A percentile compares a stretch with the other conserved stretches of the same genome.
phyloP scores from a whole-genome alignment of 2,888 invertebrate genomes.

The Bellardia pandia region DNA sequence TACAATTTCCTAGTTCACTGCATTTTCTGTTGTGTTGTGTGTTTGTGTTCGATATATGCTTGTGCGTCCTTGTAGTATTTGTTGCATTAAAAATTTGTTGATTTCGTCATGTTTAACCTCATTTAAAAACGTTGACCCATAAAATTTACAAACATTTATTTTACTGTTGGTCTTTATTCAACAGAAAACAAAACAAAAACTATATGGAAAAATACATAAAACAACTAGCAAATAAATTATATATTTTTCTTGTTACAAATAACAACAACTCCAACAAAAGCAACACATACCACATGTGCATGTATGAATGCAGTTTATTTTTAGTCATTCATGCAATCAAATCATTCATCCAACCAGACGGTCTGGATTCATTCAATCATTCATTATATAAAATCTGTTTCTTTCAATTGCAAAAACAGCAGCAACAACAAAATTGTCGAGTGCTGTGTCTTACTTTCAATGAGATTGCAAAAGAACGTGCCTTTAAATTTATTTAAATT shows the following conservation, averaged over 20 bases:
- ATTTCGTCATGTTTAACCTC: conserved; percentile 71
- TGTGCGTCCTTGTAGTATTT: conserved; percentile 59
- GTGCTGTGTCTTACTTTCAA: conserved; percentile 31
- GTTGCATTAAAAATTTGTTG: conserved; percentile 58
- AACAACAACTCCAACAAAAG: conserved; percentile 16
- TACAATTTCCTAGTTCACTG: conserved; percentile 10
- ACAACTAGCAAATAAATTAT: conserved; percentile 19
- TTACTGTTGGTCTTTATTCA: background rate
- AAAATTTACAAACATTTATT: conserved; percentile 59
- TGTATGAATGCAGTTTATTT: conserved; percentile 62
- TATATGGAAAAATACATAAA: background rate
- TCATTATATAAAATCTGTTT: conserved; percentile 11
- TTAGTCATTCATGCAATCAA: conserved; percentile 52
- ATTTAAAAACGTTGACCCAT: conserved; percentile 70
- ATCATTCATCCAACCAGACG: conserved; percentile 25
- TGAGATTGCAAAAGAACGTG: background rate
- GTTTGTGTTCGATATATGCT: conserved; percentile 7
- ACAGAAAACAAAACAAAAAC: background rate
- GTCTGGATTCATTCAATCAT: conserved; percentile 16
- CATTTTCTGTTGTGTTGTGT: background rate
- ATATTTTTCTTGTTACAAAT: background rate
- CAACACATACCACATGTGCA: conserved; percentile 30
- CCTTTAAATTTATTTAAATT: background rate
- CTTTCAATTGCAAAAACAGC: conserved; percentile 6
- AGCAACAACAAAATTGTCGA: conserved; percentile 22